Conservation (phyloP, 2,797 vertebrate species). For the Ciconia nigra region DNA sequence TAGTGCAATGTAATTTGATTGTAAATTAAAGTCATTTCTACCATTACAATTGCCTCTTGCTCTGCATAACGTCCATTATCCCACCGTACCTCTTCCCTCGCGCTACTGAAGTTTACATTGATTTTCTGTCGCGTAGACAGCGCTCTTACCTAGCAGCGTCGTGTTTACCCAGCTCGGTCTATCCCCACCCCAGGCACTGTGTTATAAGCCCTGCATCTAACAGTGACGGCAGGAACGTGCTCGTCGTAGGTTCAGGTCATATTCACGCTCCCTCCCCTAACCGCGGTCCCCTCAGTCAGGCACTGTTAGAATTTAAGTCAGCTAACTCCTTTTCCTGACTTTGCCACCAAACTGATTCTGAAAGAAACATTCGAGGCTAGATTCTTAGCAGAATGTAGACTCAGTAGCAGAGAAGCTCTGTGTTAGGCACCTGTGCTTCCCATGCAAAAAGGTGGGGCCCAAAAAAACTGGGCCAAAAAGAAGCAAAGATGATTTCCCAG, state of each 20-base stretch:
- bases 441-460: neutral
- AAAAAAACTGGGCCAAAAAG: neutral
- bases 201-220: neutral
- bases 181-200: neutral
- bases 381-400: neutral
- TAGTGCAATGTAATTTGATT: neutral
- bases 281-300: neutral
- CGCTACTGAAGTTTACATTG: neutral
- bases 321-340: neutral
- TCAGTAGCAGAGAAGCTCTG: neutral
- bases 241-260: rapidly evolving
- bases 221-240: neutral
- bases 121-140: neutral
- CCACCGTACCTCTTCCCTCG: neutral
- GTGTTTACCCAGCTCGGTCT: neutral
- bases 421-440: neutral
- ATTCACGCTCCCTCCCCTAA: neutral
- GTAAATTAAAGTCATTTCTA: neutral
- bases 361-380: neutral
- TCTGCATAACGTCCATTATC: rapidly evolving
- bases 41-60: neutral
- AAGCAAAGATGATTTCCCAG: neutral
- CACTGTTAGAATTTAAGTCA: neutral
- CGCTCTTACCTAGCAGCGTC: rapidly evolving
- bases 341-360: neutral